phyloP scores from a whole-genome alignment of 2,888 invertebrate species.

The Yponomeuta cagnagella region DNA sequence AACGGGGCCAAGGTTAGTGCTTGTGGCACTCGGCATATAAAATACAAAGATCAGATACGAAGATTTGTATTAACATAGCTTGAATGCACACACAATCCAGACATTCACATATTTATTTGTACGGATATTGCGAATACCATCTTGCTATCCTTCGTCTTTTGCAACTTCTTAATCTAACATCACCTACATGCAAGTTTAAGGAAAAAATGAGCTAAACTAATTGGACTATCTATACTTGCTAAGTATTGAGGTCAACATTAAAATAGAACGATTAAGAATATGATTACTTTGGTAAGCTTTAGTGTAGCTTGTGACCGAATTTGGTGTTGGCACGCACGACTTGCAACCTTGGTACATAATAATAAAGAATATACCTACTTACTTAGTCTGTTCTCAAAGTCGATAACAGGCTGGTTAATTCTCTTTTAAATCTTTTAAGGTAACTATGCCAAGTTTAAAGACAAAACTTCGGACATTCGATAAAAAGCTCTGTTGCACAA shows the following conservation, averaged over 20 bases:
- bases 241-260: constrained; percentile 22
- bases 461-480: not conserved
- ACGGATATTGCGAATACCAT: too few species aligned
- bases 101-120: too few species aligned
- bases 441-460: not conserved
- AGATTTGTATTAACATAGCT: too few species aligned
- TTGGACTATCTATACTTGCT: constrained; percentile 24
- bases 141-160: too few species aligned
- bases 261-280: not conserved
- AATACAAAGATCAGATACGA: not conserved
- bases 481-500: not conserved
- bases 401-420: too few species aligned
- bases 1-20: constrained; percentile 26
- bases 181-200: constrained; percentile 22
- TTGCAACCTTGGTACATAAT: not conserved
- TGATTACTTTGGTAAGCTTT: not conserved
- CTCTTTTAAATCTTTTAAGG: not conserved
- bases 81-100: too few species aligned
- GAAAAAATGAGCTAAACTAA: constrained; percentile 27
- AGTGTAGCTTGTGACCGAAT: not conserved
- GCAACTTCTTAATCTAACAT: too few species aligned
- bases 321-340: not conserved
- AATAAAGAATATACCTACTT: too few species aligned
- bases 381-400: too few species aligned
- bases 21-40: constrained; percentile 27